phyloP scores from a whole-genome alignment of 2,113 vertebrate genomes.

The Carassius auratus region DNA sequence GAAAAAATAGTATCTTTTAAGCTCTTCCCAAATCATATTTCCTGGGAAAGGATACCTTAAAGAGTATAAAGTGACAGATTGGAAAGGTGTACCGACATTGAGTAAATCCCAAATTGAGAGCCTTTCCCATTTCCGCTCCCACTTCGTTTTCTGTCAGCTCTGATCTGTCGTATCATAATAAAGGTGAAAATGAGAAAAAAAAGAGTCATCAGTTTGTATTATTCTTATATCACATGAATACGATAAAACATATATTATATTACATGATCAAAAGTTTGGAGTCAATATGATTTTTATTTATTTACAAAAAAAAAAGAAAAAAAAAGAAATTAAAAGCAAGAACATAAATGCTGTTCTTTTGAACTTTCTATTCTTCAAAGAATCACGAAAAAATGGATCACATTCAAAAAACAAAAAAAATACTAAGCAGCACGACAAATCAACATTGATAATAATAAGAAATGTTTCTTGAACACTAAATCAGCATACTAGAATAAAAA shows the following conservation, averaged over 20 bases:
- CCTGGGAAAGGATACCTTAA: background rate
- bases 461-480: background rate
- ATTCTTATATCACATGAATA: background rate
- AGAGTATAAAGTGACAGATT: background rate
- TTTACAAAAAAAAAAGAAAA: background rate
- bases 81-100: background rate
- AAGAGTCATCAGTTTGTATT: background rate
- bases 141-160: too few species aligned
- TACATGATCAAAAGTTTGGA: background rate
- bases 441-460: background rate
- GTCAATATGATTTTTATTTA: background rate
- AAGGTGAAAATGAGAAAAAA: too few species aligned
- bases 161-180: too few species aligned
- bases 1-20: background rate
- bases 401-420: background rate
- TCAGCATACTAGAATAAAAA: background rate
- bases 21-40: background rate
- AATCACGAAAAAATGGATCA: background rate
- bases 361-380: background rate
- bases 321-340: background rate
- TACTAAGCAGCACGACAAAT: background rate
- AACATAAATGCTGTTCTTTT: background rate
- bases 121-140: too few species aligned
- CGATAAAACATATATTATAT: background rate
- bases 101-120: too few species aligned